Base-by-base conservation (phyloP, 2,797 vertebrate genomes). In the Poecilia picta region DNA sequence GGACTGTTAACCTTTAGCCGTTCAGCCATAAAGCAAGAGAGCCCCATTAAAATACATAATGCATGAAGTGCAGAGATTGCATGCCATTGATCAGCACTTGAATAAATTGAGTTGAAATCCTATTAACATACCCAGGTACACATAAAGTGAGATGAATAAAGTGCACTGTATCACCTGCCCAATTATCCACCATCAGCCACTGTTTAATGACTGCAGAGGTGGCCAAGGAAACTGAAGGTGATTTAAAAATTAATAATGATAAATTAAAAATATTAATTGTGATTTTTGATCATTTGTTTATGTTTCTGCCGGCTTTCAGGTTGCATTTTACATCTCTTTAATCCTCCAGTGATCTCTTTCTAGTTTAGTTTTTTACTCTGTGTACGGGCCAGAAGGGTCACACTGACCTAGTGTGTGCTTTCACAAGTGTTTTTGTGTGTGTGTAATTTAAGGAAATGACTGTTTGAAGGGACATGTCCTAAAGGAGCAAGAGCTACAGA, bases 1-100 rank as follows among this genome's bases (percentile, higher is more conserved):
- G 96, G 95, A 95, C 96, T 95, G 95, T 98, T 98, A 97, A 97
- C 95, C 96, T 96, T 95, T 94, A 95, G 95, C 96, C 95, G 95
- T 96, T 94, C 93, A 94, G 95, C 95, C 96, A 95, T 97, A 97
- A 97, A 97, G 96, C 94, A 91, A 95, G 91, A 92, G 92, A 91
- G 88, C 97, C 96, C 95, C 93, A 95, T 95, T 95, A 92, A 96
- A 96, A 98, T 98, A 93, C 95, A 97, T 98, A 97, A 98, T 98
- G 96, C 95, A 98, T 97, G 96, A 97, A 96, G 94, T 91, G 89
- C 94, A 94, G 93, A 96, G 95, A 97, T 97, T 97, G 97, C 95
- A 95, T 94, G 94, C 93, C 96, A 98, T 98, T 98, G 97, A 98
- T 98, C 97, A 97, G 95, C 95, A 96, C 97, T 97, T 96, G 95